Conservation (phyloP, 2,888 invertebrate genomes). For the Cosmopolites sordidus region DNA sequence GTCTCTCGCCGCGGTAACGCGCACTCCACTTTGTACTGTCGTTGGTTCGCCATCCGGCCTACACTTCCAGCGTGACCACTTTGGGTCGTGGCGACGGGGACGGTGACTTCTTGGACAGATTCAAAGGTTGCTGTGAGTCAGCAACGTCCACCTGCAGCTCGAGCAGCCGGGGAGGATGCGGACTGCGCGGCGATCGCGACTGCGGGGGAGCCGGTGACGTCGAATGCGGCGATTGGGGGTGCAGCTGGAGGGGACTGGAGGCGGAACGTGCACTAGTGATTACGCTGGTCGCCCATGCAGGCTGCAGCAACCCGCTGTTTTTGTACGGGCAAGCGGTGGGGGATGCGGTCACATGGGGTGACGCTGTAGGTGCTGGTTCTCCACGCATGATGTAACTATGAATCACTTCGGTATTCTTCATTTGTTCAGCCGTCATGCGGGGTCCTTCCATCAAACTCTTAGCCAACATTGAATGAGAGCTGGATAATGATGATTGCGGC, state of each 20-base stretch:
- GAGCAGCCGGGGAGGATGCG: conserved; percentile 49
- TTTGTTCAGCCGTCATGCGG: conserved; percentile 87
- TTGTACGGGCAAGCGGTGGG: conserved; percentile 50
- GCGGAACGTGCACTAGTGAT: conserved; percentile 53
- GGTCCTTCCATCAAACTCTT: conserved; percentile 91
- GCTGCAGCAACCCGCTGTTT: conserved; percentile 38
- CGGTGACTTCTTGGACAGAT: conserved; percentile 82
- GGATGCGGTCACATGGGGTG: conserved; percentile 53
- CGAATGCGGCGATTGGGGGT: conserved; percentile 48
- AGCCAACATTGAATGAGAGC: conserved; percentile 85
- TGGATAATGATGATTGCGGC: conserved; percentile 63
- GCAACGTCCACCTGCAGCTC: conserved; percentile 82
- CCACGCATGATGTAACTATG: conserved; percentile 87
- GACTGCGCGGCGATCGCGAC: conserved; percentile 47
- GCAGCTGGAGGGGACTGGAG: conserved; percentile 47
- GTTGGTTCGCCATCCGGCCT: conserved; percentile 30
- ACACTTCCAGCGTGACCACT: conserved; percentile 47
- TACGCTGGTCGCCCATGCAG: conserved; percentile 56
- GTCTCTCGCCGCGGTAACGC: conserved; percentile 28
- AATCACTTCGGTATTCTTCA: conserved; percentile 87
- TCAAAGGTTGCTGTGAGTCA: conserved; percentile 77
- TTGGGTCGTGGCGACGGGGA: conserved; percentile 65
- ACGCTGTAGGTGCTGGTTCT: conserved; percentile 43
- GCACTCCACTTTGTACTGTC: conserved; percentile 46
- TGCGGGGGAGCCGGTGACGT: conserved; percentile 46